Evolutionary conservation across 2,888 invertebrate species (phyloP), one percentile per base, ranked within the genome.

Genomic region (Cynaeus angustus): DNA sequence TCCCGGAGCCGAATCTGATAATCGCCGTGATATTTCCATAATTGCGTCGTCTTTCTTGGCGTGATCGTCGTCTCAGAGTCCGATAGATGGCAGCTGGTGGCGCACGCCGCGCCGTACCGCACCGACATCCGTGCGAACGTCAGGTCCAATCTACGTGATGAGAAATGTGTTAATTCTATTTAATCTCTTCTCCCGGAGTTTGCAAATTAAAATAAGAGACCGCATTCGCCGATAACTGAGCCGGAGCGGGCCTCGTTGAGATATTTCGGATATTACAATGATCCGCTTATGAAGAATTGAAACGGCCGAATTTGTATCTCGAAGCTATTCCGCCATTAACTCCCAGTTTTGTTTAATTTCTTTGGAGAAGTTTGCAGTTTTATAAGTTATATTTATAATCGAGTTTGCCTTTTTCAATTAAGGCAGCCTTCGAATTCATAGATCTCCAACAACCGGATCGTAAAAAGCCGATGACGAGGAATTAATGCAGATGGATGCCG

Each of bases 251-350:
- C 30, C 59, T 64, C 50, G 48, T 50, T 58, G 52, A 68, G 68
- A 69, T 75, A 74, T 75, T 75, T 72, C 66, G 69, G 74, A 75
- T 76, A 75, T 74, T 74, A 75, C 75, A 73, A 73, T 76, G 76
- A 76, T 76, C 76, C 76, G 76, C 75, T 76, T 76, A 76, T 75
- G 75, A 74, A 71, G 70, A 74, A 76, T 72, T 72, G 74, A 76
- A 68, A 68, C 64, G 73, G 73, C 68, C 71, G 69, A 71, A 72
- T 62, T 48, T 37, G 58, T 68, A 69, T 75, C 73, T 73, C 69
- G 62, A 69, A 68, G 72, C 64, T 70, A 56, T 67, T 72, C 65
- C 68, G 66, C 67, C 72, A 73, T 75, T 74, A 74, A 70, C 72
- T 74, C 72, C 62, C 70, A 73, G 75, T 74, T 74, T 75, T 71